These are phyloP conservation scores for Pseudomyrmex flavicornis DNA, from an alignment of 1,140 invertebrate genomes.

Conservation along the genomic window DNA sequence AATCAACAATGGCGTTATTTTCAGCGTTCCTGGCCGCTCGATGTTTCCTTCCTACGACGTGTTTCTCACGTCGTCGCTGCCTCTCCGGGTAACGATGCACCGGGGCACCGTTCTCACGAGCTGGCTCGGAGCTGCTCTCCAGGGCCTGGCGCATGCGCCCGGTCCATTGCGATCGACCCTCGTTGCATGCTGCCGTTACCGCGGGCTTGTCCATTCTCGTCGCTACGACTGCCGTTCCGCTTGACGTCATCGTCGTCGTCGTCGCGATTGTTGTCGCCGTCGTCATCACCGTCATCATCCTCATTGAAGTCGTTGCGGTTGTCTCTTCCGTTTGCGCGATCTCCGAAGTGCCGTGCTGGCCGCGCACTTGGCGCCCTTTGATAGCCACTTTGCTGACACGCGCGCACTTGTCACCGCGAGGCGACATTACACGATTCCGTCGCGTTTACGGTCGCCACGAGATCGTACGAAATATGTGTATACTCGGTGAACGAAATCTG, in stretches of 20 bases:
- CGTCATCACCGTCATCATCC: constrained; percentile 26
- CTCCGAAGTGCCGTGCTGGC: constrained; percentile 26
- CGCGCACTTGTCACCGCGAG: constrained; percentile 73
- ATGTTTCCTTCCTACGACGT: constrained; percentile 15
- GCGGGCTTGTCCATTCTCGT: constrained; percentile 62
- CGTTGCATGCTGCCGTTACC: constrained; percentile 62
- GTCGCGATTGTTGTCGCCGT: neutral
- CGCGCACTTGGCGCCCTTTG: constrained; percentile 37
- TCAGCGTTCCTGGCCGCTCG: constrained; percentile 19
- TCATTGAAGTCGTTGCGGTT: constrained; percentile 42
- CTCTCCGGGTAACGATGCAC: constrained; percentile 60
- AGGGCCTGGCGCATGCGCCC: constrained; percentile 80
- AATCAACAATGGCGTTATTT: neutral
- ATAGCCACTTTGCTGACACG: constrained; percentile 69
- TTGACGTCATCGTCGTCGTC: constrained; percentile 45
- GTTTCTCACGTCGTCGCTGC: constrained; percentile 47
- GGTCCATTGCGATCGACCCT: constrained; percentile 77
- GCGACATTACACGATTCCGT: constrained; percentile 68
- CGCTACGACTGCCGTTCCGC: constrained; percentile 27
- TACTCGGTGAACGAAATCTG: neutral
- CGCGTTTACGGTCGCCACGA: constrained; percentile 19
- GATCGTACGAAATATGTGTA: neutral
- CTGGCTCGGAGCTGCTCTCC: constrained; percentile 67
- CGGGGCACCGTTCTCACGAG: constrained; percentile 68
- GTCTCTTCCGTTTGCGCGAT: neutral